Evolutionary conservation across 2,797 vertebrate species (phyloP).

Genomic region (Botia kubotai): DNA sequence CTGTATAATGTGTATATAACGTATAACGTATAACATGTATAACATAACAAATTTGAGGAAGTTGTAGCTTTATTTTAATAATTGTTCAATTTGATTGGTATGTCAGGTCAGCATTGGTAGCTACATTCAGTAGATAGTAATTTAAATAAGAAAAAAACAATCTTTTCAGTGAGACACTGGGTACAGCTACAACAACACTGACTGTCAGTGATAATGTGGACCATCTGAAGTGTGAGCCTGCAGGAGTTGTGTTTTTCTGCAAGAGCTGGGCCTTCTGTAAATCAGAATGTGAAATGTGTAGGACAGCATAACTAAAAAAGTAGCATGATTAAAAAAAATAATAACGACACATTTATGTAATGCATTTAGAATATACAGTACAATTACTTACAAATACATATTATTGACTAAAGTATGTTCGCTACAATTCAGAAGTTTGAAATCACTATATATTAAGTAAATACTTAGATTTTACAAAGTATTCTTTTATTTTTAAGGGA

Average conservation of each 20-base stretch:
- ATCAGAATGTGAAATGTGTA: slow-evolving; percentile 1
- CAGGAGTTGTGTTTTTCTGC: slow-evolving; percentile 14
- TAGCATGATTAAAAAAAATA: not conserved
- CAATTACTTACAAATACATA: no score
- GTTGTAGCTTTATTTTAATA: not conserved
- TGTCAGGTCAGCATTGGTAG: not conserved
- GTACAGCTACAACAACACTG: slow-evolving; percentile 23
- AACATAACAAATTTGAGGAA: not conserved
- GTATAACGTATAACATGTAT: no score
- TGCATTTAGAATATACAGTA: no score
- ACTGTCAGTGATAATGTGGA: slow-evolving; percentile 20
- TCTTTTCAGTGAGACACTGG: not conserved
- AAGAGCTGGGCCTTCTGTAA: not conserved
- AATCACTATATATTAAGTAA: no score
- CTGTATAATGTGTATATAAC: no score
- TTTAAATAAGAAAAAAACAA: not conserved
- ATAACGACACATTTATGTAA: no score
- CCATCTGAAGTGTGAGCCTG: slow-evolving; percentile 27
- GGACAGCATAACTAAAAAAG: not conserved
- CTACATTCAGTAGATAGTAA: not conserved
- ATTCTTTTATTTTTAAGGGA: no score
- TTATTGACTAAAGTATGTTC: no score
- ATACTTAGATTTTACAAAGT: no score
- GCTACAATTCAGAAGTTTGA: no score
- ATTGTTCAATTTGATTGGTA: not conserved